Base-by-base conservation (phyloP, 2,888 invertebrate genomes). In the Himalopsyche anomala region DNA sequence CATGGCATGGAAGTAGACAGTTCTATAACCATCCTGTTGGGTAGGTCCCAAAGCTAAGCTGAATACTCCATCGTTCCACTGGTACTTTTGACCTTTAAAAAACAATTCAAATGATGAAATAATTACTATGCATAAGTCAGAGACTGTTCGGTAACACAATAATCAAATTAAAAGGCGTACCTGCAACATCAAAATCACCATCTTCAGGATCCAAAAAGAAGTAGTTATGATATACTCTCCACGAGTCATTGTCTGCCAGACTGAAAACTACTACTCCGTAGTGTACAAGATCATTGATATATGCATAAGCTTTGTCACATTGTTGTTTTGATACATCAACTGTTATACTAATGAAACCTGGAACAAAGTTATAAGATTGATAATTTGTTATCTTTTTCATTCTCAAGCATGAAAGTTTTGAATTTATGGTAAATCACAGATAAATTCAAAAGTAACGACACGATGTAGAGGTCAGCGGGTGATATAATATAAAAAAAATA, bases 61-160 rank as follows among this genome's bases (percentile, higher is more conserved):
- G 91, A 97, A 97, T 15, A 97, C 93, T 0, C 97, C 97, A 90
- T 97, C 97, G 88, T 94, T 95, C 97, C 96, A 97, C 90, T 96
- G 95, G 92, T 96, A 97, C 0, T 92, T 91, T 89, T 95, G 94
- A 0, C 95, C 96, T 93, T 89, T 6, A 89, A 69, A n/a, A 79
- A 55, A 62, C 17, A 83, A 69, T 17, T 2, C 19, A 38, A 36
- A n/a, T 69, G 5, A 28, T 69, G 8, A 69, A 17, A 11, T 69
- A 69, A 15, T 69, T 69, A n/a, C 11, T 3, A 36, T 28, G 36
- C 4, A 69, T 69, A 15, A 69, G 15, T 17, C 17, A 5, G 0
- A 69, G 8, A 8, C 3, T 36, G 45, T 56, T 38, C 19, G 4
- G 19, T 15, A 42, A n/a, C 17, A 12, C n/a, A 19, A 9, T 28